phyloP scores from a whole-genome alignment of 2,888 invertebrate species.

The Chorisops tibialis region DNA sequence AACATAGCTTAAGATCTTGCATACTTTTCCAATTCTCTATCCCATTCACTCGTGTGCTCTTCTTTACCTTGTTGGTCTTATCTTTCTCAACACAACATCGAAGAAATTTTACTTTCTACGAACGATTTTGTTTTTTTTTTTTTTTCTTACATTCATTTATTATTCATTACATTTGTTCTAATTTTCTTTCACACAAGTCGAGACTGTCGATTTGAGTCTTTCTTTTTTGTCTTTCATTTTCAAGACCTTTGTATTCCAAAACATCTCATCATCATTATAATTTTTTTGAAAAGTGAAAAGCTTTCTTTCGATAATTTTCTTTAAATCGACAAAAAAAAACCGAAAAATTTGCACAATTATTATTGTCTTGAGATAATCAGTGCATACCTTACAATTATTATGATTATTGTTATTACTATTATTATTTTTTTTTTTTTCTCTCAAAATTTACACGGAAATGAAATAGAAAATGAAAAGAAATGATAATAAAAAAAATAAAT shows the following conservation, averaged over 20 bases:
- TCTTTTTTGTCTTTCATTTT: neutral
- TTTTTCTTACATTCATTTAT: no score
- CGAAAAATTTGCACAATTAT: neutral
- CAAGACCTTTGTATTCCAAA: no score
- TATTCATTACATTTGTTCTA: conserved; percentile 6
- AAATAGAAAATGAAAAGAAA: neutral
- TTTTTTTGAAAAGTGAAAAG: conserved; percentile 15
- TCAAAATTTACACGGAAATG: neutral
- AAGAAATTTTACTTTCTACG: conserved; percentile 7
- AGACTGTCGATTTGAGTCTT: no score
- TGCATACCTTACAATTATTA: neutral
- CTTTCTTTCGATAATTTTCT: neutral
- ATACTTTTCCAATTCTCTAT: no score
- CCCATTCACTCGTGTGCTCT: neutral
- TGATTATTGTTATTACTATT: no score
- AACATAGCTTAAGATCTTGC: no score
- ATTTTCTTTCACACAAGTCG: neutral
- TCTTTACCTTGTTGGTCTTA: neutral
- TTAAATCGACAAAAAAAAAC: neutral
- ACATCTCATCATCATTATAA: conserved; percentile 4
- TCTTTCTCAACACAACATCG: neutral
- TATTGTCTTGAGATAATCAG: conserved; percentile 1
- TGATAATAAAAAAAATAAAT: neutral
- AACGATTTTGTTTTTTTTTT: neutral
- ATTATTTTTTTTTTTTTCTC: neutral